Conservation (phyloP, 1,140 invertebrate genomes). For the Drosophila azteca region DNA sequence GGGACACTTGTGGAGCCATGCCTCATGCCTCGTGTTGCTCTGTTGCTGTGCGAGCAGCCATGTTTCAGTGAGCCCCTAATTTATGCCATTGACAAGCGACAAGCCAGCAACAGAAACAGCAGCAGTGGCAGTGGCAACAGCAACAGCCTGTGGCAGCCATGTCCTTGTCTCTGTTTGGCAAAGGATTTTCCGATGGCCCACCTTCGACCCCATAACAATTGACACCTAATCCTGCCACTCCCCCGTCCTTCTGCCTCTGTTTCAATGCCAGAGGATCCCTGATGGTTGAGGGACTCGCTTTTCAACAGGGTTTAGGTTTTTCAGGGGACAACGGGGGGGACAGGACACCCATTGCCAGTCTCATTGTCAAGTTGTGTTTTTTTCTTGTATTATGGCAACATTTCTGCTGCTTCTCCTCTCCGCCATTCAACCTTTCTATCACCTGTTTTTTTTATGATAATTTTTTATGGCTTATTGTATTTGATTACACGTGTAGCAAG, state of each 20-base stretch:
- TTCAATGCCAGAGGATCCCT: constrained; percentile 32
- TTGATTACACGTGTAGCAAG: constrained; percentile 72
- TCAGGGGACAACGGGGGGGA: too few species aligned
- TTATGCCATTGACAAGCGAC: constrained; percentile 66
- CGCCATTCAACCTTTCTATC: too few species aligned
- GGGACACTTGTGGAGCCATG: constrained; percentile 66
- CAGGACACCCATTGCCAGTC: background rate
- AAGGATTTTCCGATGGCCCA: constrained; percentile 72
- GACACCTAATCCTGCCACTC: constrained; percentile 2
- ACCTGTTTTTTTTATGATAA: constrained; percentile 67
- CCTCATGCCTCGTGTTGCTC: constrained; percentile 9
- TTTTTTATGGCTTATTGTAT: constrained; percentile 80
- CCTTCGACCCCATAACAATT: constrained; percentile 58
- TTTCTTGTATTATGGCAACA: constrained; percentile 32
- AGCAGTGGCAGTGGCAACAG: too few species aligned
- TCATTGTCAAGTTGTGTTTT: constrained; percentile 42
- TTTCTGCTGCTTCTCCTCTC: constrained; percentile 1
- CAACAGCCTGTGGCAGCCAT: constrained; percentile 19
- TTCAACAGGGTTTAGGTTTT: too few species aligned
- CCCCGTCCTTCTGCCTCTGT: constrained; percentile 2
- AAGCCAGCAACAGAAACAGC: constrained; percentile 8
- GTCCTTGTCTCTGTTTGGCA: constrained; percentile 64
- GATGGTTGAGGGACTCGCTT: too few species aligned
- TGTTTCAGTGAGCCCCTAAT: constrained; percentile 48
- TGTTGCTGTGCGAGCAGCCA: constrained; percentile 46